phyloP scores from a whole-genome alignment of 1,140 invertebrate genomes.

The Magallana ariakensis region DNA sequence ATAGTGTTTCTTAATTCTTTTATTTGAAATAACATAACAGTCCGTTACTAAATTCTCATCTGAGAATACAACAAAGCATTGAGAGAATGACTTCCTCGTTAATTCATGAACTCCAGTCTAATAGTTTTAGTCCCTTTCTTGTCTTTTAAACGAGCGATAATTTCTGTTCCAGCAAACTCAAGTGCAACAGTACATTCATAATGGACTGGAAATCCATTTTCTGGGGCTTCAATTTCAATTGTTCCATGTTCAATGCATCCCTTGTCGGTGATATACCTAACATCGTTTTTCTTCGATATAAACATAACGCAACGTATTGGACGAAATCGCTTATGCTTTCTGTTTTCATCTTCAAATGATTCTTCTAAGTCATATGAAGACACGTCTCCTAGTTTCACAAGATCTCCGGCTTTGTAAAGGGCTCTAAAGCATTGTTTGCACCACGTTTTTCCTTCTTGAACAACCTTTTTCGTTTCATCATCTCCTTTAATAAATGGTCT shows the following conservation, averaged over 20 bases:
- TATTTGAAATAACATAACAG: no score
- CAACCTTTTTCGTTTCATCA: background rate
- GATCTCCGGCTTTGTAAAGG: background rate
- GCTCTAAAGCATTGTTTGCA: slow-evolving; percentile 20
- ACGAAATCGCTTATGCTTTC: background rate
- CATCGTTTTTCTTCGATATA: background rate
- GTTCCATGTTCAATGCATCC: background rate
- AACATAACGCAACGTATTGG: background rate
- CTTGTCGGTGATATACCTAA: slow-evolving; percentile 6
- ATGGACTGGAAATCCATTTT: slow-evolving; percentile 13
- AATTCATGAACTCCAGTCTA: background rate
- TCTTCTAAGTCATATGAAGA: background rate
- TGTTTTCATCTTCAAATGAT: background rate
- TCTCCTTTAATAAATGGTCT: slow-evolving; percentile 4
- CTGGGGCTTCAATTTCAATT: slow-evolving; percentile 8
- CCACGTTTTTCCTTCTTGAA: background rate
- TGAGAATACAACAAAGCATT: no score
- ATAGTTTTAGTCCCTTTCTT: background rate
- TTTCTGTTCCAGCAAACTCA: slow-evolving; percentile 36
- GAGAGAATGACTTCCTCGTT: background rate
- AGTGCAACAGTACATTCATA: slow-evolving; percentile 17
- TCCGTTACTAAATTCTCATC: no score
- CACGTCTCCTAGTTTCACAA: slow-evolving; percentile 5
- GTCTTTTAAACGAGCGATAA: slow-evolving; percentile 28
- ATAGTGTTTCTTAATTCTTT: no score